Evolutionary conservation across 2,888 invertebrate genomes (phyloP), one percentile per base, ranked within the genome.

Genomic region (Nasonia oneida): DNA sequence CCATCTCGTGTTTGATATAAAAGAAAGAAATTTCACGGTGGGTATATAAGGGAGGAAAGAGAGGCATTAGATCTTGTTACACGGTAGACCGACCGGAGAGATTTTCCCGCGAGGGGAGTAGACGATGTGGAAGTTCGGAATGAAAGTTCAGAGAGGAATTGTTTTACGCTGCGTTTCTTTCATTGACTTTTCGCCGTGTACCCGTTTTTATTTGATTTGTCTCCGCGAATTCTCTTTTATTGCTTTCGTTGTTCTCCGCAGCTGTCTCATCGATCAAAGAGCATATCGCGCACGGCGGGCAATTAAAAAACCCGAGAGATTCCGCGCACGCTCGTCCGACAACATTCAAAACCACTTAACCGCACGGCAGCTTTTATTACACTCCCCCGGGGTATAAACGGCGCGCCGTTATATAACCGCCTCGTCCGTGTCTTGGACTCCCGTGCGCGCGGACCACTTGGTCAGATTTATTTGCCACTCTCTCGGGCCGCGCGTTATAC

Each of bases 41-140:
- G 71, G 47, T 18, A 61, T 61, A 61, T n/a, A 47, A 33, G 50
- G 50, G 67, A 67, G 64, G 5, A n/a, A n/a, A 37, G 67, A 50
- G 67, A 50, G 73, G 57, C 47, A 78, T 86, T 81, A 79, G 86
- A 86, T 84, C 84, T 86, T 81, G 86, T 86, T 86, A 84, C 86
- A 79, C 86, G 81, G 71, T 78, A 79, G 81, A 84, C 57, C 73
- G 70, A 81, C 78, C 57, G 86, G 84, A 75, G 70, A 81, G 80
- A 76, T 83, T 50, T 37, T 61, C 67, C 79, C n/a, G 33, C 42
- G 81, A 29, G 39, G 47, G 81, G 64, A n/a, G n/a, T 18, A 70
- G 57, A 18, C 1, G 29, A 71, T 77, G 39, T 53, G 39, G 67
- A 78, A 73, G 77, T 82, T 79, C 29, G 53, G 82, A 61, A 77